Evolutionary conservation across 2,113 vertebrate genomes (phyloP).

Genomic region (Meleagris gallopavo): DNA sequence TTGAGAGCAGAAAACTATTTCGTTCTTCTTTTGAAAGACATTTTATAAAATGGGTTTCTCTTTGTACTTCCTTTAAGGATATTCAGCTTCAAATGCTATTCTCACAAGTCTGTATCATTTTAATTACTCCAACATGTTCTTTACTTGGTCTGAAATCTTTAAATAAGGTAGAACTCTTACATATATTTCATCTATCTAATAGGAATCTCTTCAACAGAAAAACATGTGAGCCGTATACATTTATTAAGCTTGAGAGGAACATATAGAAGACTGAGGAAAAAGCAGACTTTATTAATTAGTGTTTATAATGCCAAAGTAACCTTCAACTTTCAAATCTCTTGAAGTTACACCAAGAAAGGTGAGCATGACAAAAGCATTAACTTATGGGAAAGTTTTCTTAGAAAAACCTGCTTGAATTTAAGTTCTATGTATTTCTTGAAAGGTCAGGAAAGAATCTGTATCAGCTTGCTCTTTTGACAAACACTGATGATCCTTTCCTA

Average conservation of each 20-base stretch:
- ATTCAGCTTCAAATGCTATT: not conserved
- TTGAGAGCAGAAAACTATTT: conserved; percentile 45
- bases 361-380: not conserved
- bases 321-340: not conserved
- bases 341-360: not conserved
- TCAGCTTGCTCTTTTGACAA: not conserved
- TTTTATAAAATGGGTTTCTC: conserved; percentile 22
- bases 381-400: not conserved
- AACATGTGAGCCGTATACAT: not conserved
- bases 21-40: conserved; percentile 7
- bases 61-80: conserved; percentile 10
- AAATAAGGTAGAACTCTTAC: not conserved
- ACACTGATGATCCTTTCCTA: not conserved
- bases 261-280: not conserved
- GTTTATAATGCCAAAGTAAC: not conserved
- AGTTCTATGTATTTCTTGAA: not conserved
- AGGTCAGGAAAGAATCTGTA: not conserved
- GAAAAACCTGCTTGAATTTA: not conserved
- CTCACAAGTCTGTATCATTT: not conserved
- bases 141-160: not conserved
- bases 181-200: not conserved
- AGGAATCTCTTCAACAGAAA: not conserved
- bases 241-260: not conserved
- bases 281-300: not conserved
- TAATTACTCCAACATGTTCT: conserved; percentile 17